phyloP scores from a whole-genome alignment of 2,888 invertebrate species.

The Anticlea derivata region DNA sequence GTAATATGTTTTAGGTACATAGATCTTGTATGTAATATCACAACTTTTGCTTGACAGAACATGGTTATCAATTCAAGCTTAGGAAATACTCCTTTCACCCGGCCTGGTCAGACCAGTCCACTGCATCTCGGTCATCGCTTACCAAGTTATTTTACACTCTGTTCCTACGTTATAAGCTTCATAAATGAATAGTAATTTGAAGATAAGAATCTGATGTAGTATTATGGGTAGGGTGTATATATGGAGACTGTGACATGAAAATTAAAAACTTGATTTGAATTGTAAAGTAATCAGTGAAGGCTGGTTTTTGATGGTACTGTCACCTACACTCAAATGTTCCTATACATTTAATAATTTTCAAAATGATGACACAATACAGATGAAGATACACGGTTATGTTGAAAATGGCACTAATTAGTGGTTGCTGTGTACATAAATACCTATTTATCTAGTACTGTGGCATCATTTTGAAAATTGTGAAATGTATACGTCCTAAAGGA shows the following conservation, averaged over 20 bases:
- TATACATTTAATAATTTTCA: too few species aligned
- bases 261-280: slow-evolving; percentile 33
- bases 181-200: slow-evolving; percentile 12
- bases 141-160: slow-evolving; percentile 23
- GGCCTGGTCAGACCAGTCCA: slow-evolving; percentile 35
- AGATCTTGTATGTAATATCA: neutral
- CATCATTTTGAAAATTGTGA: too few species aligned
- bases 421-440: too few species aligned
- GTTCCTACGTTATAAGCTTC: slow-evolving; percentile 8
- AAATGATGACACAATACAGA: too few species aligned
- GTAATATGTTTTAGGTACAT: too few species aligned
- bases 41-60: slow-evolving; percentile 14
- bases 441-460: too few species aligned
- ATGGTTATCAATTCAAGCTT: slow-evolving; percentile 23
- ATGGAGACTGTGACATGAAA: slow-evolving; percentile 30
- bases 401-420: too few species aligned
- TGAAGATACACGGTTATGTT: too few species aligned
- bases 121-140: slow-evolving; percentile 45
- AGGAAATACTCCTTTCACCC: slow-evolving; percentile 53
- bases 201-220: slow-evolving; percentile 20
- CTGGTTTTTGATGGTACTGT: slow-evolving; percentile 18
- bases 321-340: too few species aligned
- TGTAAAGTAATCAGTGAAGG: slow-evolving; percentile 28
- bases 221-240: too few species aligned
- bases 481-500: too few species aligned